Evolutionary conservation across 2,113 vertebrate species (phyloP).

Genomic region (Ptychochromis oligacanthus): DNA sequence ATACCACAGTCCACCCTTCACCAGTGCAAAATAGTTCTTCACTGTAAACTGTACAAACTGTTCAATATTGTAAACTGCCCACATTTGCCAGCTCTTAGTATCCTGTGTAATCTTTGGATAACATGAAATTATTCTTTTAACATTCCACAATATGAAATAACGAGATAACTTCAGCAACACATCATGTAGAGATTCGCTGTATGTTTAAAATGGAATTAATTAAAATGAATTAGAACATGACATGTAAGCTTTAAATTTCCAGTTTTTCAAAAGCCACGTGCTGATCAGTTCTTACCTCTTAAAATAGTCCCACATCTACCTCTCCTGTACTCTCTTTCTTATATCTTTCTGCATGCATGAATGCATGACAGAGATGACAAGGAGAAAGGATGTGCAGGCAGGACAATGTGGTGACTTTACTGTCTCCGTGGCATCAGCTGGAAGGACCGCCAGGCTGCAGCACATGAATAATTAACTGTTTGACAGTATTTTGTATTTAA

Average conservation of each 20-base stretch:
- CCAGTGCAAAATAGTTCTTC: background rate
- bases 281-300: background rate
- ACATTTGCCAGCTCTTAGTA: background rate
- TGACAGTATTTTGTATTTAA: background rate
- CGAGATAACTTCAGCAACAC: background rate
- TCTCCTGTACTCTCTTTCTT: no score
- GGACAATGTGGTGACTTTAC: background rate
- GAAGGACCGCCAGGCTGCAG: background rate
- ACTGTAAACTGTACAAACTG: background rate
- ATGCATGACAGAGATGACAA: background rate
- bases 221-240: background rate
- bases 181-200: background rate
- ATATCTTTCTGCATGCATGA: background rate
- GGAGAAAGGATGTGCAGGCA: background rate
- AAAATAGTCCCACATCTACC: background rate
- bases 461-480: background rate
- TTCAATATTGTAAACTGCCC: background rate
- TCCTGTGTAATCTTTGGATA: background rate
- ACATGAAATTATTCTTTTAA: background rate
- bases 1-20: background rate
- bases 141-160: background rate
- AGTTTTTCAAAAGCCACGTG: background rate
- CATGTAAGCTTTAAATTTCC: background rate
- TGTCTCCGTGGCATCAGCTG: background rate
- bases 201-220: background rate